These are phyloP conservation scores for Drosophila nikananu DNA, from an alignment of 1,140 invertebrate species.

Conservation along the genomic window DNA sequence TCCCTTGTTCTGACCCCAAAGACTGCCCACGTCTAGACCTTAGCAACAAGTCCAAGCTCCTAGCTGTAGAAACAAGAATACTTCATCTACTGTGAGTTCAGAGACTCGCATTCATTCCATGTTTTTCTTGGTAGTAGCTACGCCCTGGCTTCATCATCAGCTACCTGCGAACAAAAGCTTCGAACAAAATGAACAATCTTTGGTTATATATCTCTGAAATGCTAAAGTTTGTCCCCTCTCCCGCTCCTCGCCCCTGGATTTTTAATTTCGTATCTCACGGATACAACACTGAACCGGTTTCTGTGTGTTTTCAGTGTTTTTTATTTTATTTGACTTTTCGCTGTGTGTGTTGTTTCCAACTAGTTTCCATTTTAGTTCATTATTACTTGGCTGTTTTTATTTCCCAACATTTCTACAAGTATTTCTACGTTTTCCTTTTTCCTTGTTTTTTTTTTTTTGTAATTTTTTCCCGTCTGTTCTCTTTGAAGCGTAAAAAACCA, in stretches of 20 bases:
- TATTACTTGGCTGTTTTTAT: slow-evolving; percentile 69
- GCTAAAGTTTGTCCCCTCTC: slow-evolving; percentile 57
- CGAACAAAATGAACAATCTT: slow-evolving; percentile 68
- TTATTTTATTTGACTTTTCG: slow-evolving; percentile 45
- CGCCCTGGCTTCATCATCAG: slow-evolving; percentile 36
- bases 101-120: slow-evolving; percentile 26
- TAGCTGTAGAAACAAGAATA: background rate
- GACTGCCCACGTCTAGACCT: background rate
- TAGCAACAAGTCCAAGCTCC: slow-evolving; percentile 21
- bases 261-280: slow-evolving; percentile 57
- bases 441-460: slow-evolving; percentile 35
- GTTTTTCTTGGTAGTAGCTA: slow-evolving; percentile 48
- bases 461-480: slow-evolving; percentile 39
- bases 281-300: slow-evolving; percentile 70
- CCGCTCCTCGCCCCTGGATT: slow-evolving; percentile 14
- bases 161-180: slow-evolving; percentile 68
- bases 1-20: slow-evolving; percentile 2
- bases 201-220: slow-evolving; percentile 68
- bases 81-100: slow-evolving; percentile 17
- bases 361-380: slow-evolving; percentile 77
- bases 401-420: slow-evolving; percentile 72
- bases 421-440: slow-evolving; percentile 35
- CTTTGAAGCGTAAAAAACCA: slow-evolving; percentile 63
- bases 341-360: slow-evolving; percentile 59
- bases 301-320: slow-evolving; percentile 31